Conservation (phyloP, 2,113 vertebrate genomes). For the Spizaetus ornatus region DNA sequence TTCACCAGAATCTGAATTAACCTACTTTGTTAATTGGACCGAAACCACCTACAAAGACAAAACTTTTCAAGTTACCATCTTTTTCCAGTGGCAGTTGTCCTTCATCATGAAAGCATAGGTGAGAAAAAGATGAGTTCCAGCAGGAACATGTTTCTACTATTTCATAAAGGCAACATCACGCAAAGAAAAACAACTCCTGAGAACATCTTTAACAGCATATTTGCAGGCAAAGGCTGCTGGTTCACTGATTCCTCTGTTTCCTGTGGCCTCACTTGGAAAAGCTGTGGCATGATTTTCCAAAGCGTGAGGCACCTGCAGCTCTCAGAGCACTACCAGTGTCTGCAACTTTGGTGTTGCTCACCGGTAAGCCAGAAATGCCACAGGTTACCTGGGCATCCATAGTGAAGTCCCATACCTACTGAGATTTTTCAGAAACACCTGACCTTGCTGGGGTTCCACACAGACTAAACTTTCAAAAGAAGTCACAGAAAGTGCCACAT, state of each 20-base stretch:
- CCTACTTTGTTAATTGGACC: background rate
- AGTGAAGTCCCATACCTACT: background rate
- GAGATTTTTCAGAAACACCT: background rate
- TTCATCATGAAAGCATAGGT: background rate
- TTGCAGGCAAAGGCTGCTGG: background rate
- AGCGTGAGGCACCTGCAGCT: background rate
- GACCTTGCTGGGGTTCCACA: background rate
- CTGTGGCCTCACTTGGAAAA: accelerated
- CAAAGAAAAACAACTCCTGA: background rate
- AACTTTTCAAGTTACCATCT: background rate
- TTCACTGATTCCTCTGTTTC: background rate
- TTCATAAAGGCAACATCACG: background rate
- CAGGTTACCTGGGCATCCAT: background rate
- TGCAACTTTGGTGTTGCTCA: background rate
- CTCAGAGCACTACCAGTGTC: background rate
- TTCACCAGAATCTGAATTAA: background rate
- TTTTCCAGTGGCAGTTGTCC: background rate
- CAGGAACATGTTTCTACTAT: background rate
- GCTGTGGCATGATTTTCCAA: accelerated
- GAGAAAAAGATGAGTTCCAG: background rate
- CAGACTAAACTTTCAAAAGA: background rate
- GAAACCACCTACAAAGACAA: background rate
- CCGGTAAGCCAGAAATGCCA: background rate
- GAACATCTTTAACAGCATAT: background rate
- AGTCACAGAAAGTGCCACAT: background rate